Base-by-base conservation (phyloP, 2,797 vertebrate species). In the Eupleurogrammus muticus region DNA sequence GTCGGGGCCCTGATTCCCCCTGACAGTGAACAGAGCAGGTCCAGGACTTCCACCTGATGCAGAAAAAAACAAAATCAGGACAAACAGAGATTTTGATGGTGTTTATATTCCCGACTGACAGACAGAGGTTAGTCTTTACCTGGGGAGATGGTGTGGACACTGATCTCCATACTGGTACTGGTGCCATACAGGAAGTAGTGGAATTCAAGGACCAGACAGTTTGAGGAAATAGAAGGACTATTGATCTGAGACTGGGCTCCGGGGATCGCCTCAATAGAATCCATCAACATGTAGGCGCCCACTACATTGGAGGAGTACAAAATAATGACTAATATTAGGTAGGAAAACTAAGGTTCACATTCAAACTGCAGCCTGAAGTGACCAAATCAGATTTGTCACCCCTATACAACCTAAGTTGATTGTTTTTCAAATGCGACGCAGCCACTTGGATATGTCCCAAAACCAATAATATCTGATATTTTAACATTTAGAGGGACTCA, bases 201-300 rank as follows among this genome's bases (percentile, higher is more conserved):
- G 72, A 96, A 95, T 54, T 82, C 86, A 14, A 96, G 87, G 20
- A 92, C 89, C 66, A 96, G 81, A 76, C 95, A 96, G 55, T 87
- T 90, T 6, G 86, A 64, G 3, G n/a, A 49, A 38, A 83, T 63
- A 7, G 19, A 2, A n/a, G 94, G 94, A 67, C 95, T 95, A 84
- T 62, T 80, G 21, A 96, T 85, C 46, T 89, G 70, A 42, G 86
- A 69, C 42, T 78, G 89, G 17, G 1, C 83, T 24, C 90, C 89
- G 5, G 92, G 57, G 1, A 70, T 4, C 4, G 88, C 28, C 0
- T 9, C 63, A 0, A 0, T 0, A 7, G 94, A 92, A 66, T 95
- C 94, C 92, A 96, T n/a, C 62, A 96, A 81, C 92, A 96, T 86
- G 65, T 94, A 96, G 1, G 0, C 0, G 1, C 96, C 95, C 0